A percentile compares a stretch with the other conserved stretches of the same genome.
These are phyloP conservation scores for Craniophora ligustri DNA, from an alignment of 2,888 invertebrate genomes.

Conservation along the genomic window DNA sequence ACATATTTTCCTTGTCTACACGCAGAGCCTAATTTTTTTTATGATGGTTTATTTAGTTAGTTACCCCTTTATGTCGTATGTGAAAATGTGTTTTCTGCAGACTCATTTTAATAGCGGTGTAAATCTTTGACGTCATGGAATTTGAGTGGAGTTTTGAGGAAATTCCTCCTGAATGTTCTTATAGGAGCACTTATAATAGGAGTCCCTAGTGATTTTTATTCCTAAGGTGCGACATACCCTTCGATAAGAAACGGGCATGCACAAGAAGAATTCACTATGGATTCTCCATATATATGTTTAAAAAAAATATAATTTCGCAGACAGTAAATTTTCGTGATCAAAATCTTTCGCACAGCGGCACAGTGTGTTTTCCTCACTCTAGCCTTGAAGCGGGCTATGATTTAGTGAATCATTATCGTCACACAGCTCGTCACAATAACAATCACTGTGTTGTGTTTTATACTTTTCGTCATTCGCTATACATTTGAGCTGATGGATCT, in stretches of 20 bases:
- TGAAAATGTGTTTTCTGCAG: slow-evolving; percentile 6
- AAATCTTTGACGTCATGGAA: too few relatives aligned
- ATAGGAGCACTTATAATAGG: too few relatives aligned
- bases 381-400: slow-evolving; percentile 40
- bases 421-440: slow-evolving; percentile 24
- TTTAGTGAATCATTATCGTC: slow-evolving; percentile 43
- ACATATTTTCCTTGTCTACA: neutral
- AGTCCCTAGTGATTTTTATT: too few relatives aligned
- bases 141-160: too few relatives aligned
- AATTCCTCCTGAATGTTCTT: too few relatives aligned
- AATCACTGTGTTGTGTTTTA: slow-evolving; percentile 20
- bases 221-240: too few relatives aligned
- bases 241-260: too few relatives aligned
- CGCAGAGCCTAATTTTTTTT: slow-evolving; percentile 1
- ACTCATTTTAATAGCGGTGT: neutral
- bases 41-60: neutral
- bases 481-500: slow-evolving; percentile 18
- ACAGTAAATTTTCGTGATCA: neutral
- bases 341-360: slow-evolving; percentile 1
- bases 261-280: neutral
- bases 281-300: too few relatives aligned
- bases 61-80: neutral
- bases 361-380: slow-evolving; percentile 15
- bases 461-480: slow-evolving; percentile 16
- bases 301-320: too few relatives aligned